Evolutionary conservation across 2,113 vertebrate species (phyloP).

Genomic region (Chloebia gouldiae): DNA sequence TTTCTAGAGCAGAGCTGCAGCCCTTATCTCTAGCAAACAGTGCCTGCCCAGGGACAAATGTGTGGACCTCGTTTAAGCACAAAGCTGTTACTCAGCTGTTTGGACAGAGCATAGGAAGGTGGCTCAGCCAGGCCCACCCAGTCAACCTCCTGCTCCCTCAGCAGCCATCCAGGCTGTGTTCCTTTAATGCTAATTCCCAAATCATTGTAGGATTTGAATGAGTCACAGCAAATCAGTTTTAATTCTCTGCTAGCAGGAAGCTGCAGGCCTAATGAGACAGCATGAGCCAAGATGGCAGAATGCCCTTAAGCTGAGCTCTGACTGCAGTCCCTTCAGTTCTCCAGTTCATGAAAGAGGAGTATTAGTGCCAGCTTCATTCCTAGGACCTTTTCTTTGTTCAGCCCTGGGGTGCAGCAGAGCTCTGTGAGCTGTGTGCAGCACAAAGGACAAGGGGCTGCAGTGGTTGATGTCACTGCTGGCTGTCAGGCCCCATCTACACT

Average conservation of each 20-base stretch:
- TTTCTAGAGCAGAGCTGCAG: neutral
- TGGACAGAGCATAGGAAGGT: neutral
- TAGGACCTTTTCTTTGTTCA: neutral
- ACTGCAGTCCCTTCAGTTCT: neutral
- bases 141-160: neutral
- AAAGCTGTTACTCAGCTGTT: neutral
- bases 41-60: neutral
- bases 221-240: slow-evolving; percentile 34
- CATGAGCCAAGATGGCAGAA: slow-evolving; percentile 16
- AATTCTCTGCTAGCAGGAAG: slow-evolving; percentile 17
- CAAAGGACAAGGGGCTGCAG: neutral
- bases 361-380: neutral
- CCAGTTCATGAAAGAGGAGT: neutral
- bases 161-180: neutral
- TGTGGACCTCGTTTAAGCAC: neutral
- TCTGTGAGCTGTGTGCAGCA: neutral
- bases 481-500: neutral
- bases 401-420: neutral
- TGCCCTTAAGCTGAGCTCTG: neutral
- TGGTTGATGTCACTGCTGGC: slow-evolving; percentile 6
- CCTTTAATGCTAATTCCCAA: slow-evolving; percentile 6
- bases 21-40: neutral
- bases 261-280: slow-evolving; percentile 5
- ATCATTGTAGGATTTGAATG: slow-evolving; percentile 7
- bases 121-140: neutral